Evolutionary conservation across 2,888 invertebrate species (phyloP), one percentile per base, ranked within the genome.

Genomic region (Volucella bombylans): DNA sequence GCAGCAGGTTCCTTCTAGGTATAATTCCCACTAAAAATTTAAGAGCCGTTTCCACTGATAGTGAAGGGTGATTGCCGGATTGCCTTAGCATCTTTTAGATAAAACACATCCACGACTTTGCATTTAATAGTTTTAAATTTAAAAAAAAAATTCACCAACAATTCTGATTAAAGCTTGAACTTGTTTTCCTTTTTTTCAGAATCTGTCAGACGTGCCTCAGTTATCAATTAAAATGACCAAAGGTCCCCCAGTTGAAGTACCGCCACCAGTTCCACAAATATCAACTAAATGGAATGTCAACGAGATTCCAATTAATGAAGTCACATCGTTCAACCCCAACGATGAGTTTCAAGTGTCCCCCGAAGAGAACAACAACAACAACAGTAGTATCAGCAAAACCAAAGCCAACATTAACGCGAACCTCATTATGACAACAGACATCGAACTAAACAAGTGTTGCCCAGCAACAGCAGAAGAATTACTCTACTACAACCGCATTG

Each of bases 271-370:
- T 62, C 76, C 80, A 62, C 71, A 67, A 55, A 15, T 62, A 41
- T 76, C 72, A 77, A 68, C 67, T 64, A 76, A 81, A 85, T 85
- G 85, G 85, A 81, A 85, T 77, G 76, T 71, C 62, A 76, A 81
- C 67, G 76, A 62, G 72, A 77, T 77, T 77, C 85, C 81, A 85
- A 81, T 85, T 81, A 76, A 77, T 50, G 80, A 85, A 85, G 67
- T 85, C 76, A 72, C 76, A 77, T 81, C 81, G 52, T 81, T 62
- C 81, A 77, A 55, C 57, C 55, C 72, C 39, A 62, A 85, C 85
- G 81, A 85, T 85, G 85, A 76, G 50, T 81, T 76, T 76, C 81
- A 76, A 81, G 81, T 77, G 72, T 85, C 68, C 71, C 64, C 59
- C 62, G 77, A 72, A 61, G 50, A 81, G 45, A 49, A 45, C 23